Percentiles rank a stretch among this genome's conserved stretches.
Evolutionary conservation across 1,140 invertebrate species (phyloP).

Genomic region (Archegozetes longisetosus): DNA sequence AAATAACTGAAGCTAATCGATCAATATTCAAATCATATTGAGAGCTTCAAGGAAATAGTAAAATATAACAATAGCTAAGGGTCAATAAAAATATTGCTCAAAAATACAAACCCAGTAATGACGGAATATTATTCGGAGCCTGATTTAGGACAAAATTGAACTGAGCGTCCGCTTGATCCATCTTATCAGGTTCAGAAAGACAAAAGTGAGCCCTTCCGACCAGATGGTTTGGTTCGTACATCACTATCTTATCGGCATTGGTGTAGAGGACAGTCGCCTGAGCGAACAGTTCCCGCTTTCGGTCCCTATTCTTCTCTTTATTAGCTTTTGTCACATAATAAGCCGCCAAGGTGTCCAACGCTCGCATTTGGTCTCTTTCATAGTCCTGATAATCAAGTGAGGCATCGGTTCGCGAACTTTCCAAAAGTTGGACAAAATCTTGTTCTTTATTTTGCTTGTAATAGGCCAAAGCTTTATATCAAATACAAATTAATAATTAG

Average conservation of each 20-base stretch:
- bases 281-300: slow-evolving; percentile 82
- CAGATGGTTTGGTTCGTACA: slow-evolving; percentile 75
- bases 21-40: too few relatives aligned
- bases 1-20: too few relatives aligned
- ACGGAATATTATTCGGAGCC: slow-evolving; percentile 83
- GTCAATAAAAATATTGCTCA: too few relatives aligned
- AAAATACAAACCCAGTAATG: slow-evolving; percentile 19
- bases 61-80: background rate
- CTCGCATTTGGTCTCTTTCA: slow-evolving; percentile 93
- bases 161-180: slow-evolving; percentile 98
- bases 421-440: slow-evolving; percentile 85
- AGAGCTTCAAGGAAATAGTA: too few relatives aligned
- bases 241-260: slow-evolving; percentile 97
- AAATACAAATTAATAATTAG: slow-evolving; percentile 16
- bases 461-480: slow-evolving; percentile 60
- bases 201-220: slow-evolving; percentile 95
- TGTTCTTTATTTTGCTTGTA: slow-evolving; percentile 82
- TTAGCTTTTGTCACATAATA: slow-evolving; percentile 96
- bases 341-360: slow-evolving; percentile 86
- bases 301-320: slow-evolving; percentile 86
- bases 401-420: slow-evolving; percentile 66
- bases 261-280: slow-evolving; percentile 95
- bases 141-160: slow-evolving; percentile 96
- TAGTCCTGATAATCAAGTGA: slow-evolving; percentile 29
- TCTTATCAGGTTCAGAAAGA: slow-evolving; percentile 69